A percentile compares a stretch with the other conserved stretches of the same genome.
Conservation (phyloP, 2,888 invertebrate genomes). For the Girardia tigrina region DNA sequence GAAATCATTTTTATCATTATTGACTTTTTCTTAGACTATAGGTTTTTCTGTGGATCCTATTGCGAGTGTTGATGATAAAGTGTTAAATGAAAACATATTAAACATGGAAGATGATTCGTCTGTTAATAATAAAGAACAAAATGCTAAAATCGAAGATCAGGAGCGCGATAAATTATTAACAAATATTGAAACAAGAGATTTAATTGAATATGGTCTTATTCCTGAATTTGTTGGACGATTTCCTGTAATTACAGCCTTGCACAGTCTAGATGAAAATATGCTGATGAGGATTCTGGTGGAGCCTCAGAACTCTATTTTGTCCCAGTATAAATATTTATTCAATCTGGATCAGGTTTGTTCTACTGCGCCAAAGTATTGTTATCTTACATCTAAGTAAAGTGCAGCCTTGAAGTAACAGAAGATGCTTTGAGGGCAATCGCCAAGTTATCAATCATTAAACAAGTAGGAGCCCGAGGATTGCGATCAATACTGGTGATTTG, state of each 20-base stretch:
- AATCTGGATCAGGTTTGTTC: slow-evolving; percentile 66
- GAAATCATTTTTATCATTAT: no score
- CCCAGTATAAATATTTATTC: slow-evolving; percentile 84
- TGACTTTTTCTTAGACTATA: no score
- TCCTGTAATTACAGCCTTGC: slow-evolving; percentile 91
- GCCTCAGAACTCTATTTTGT: slow-evolving; percentile 86
- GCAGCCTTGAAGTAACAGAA: slow-evolving; percentile 72
- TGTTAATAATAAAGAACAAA: no score
- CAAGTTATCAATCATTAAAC: slow-evolving; percentile 70
- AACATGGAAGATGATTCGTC: no score
- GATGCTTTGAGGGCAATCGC: slow-evolving; percentile 82
- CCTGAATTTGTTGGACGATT: slow-evolving; percentile 56
- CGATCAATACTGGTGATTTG: slow-evolving; percentile 73
- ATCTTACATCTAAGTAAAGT: slow-evolving; percentile 53
- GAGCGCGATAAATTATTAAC: slow-evolving; percentile 52
- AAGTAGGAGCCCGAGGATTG: slow-evolving; percentile 88
- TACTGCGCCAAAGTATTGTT: neutral
- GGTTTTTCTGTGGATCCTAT: no score
- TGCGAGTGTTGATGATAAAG: no score
- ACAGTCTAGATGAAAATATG: slow-evolving; percentile 75
- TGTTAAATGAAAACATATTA: no score
- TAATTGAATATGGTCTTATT: slow-evolving; percentile 75
- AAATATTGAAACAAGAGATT: slow-evolving; percentile 79
- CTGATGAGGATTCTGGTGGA: slow-evolving; percentile 87
- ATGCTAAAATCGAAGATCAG: neutral